Percentiles rank a stretch among this genome's conserved stretches.
phyloP scores from a whole-genome alignment of 30 jellyfish, hydroid and myxozoan species.

The Aurelia sp. region DNA sequence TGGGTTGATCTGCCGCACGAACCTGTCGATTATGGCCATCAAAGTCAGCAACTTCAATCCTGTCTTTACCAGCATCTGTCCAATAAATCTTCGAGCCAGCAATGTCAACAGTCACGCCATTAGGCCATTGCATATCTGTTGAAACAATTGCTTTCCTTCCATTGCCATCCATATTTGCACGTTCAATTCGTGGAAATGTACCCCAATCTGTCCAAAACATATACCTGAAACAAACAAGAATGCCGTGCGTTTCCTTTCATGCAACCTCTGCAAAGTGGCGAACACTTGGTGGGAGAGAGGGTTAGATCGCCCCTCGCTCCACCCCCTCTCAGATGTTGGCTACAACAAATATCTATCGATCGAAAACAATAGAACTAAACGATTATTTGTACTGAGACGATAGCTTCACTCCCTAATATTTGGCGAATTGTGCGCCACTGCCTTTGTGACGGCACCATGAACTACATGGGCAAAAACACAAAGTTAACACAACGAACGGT shows the following conservation, averaged over 20 bases:
- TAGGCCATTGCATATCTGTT: conserved; percentile 73
- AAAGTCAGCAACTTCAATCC: conserved; percentile 74
- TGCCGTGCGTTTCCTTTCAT: neutral
- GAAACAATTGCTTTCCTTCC: conserved; percentile 39
- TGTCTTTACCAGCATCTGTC: conserved; percentile 88
- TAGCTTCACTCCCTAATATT: no score
- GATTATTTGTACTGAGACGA: no score
- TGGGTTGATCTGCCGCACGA: neutral
- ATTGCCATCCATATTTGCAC: conserved; percentile 87
- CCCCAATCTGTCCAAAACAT: conserved; percentile 99
- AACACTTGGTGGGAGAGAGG: no score
- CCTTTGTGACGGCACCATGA: no score
- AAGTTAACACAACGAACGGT: no score
- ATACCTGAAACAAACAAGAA: conserved; percentile 30
- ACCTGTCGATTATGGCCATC: conserved; percentile 85
- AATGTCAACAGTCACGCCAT: conserved; percentile 85
- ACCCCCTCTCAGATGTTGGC: neutral
- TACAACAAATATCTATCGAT: no score
- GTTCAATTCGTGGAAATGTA: conserved; percentile 58
- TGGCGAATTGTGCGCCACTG: no score
- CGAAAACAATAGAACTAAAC: no score
- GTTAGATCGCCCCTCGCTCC: neutral
- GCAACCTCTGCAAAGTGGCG: neutral
- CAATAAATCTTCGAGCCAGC: conserved; percentile 63
- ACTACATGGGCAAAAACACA: no score